Base-by-base conservation (phyloP, 1,140 invertebrate genomes). In the Saxidomus purpurata region DNA sequence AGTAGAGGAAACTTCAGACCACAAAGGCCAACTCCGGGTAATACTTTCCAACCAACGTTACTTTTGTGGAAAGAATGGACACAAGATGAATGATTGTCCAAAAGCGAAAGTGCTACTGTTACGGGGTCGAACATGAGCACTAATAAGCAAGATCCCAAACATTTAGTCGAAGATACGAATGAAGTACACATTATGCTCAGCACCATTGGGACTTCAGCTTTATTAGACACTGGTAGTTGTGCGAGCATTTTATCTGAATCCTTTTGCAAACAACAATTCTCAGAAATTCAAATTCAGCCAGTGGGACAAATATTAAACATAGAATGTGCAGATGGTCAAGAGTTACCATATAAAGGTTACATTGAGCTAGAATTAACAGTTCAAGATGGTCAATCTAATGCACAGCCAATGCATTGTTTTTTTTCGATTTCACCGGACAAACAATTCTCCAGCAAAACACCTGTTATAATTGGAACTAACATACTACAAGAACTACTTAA, bases 211-310 rank as follows among this genome's bases (percentile, higher is more conserved):
- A 52, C 47, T 2, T 22, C 19, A 0, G 47, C 69, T 2, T 40
- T 87, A 40, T 31, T 87, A 15, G 84, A 77, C 77, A 87, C 84
- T 13, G 84, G 84, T 0, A 87, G 84, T 61, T 34, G 28, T 40
- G 84, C 77, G 11, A 87, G 84, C 71, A 38, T 77, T 59, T 8
- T 83, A 17, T 59, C 63, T 43, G 87, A 77, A 63, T 76, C 80
- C 1, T 89, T 76, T 77, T 74, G 38, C 38, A 71, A 71, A 22
- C 1, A 85, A 34, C 31, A 85, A 71, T 40, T 85, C 52, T 67
- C 40, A n/a, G 38, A 71, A 38, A 55, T 55, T 19, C 31, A 85
- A 22, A 49, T 85, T 0, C 9, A 74, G 74, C 40, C 82, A 11
- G 40, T 74, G 1, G 31, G 28, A 22, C 2, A 74, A 2, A 74